Conservation (phyloP, 2,888 invertebrate genomes). For the Drosophila pseudotakahashii region DNA sequence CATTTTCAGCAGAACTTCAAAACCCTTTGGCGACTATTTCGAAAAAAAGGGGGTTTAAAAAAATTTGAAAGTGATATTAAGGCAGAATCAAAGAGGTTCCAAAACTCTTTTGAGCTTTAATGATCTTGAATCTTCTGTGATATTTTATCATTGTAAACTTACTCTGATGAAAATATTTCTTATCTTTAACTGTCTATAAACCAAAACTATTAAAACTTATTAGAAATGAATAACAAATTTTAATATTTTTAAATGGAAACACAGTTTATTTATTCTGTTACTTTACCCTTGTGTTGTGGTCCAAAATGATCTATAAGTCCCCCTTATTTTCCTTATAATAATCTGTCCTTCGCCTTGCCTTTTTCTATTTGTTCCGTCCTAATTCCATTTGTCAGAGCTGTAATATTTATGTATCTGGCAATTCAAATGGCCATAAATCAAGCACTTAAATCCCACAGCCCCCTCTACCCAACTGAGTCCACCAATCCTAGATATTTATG, state of each 20-base stretch:
- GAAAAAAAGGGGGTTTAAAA: constrained; percentile 10
- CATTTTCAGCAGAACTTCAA: constrained; percentile 44
- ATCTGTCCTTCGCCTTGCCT: constrained; percentile 13
- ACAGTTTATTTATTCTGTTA: neutral
- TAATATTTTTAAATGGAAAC: neutral
- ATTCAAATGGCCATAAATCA: constrained; percentile 75
- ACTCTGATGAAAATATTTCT: too few relatives aligned
- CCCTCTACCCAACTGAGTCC: constrained; percentile 7
- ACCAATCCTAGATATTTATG: constrained; percentile 14
- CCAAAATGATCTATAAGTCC: constrained; percentile 22
- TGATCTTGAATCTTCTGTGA: too few relatives aligned
- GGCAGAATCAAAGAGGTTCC: neutral
- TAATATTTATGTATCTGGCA: constrained; percentile 73
- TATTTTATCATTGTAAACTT: too few relatives aligned
- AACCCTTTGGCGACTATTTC: constrained; percentile 54
- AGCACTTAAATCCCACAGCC: constrained; percentile 64
- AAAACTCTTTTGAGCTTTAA: neutral
- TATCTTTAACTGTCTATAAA: too few relatives aligned
- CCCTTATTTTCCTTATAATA: constrained; percentile 21
- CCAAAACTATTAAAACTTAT: too few relatives aligned
- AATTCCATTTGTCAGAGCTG: constrained; percentile 75
- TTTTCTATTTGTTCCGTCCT: constrained; percentile 40
- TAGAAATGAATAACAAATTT: too few relatives aligned
- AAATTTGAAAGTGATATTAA: neutral
- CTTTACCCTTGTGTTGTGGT: constrained; percentile 7